Conservation (phyloP, 2,797 vertebrate genomes). For the Crenichthys baileyi region DNA sequence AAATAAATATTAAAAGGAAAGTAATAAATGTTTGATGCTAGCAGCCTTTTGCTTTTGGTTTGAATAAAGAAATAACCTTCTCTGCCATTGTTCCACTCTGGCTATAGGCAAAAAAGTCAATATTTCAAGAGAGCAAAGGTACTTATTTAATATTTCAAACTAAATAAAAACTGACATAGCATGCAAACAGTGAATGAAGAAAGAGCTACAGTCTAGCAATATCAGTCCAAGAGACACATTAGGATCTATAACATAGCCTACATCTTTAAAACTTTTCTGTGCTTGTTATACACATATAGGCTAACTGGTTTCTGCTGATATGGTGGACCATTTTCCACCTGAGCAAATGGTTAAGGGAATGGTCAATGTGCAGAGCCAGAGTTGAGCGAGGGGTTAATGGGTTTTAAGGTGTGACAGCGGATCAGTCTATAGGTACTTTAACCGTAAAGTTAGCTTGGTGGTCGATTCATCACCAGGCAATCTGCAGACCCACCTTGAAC, state of each 20-base stretch:
- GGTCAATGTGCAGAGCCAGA: conserved; percentile 60
- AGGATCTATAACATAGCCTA: neutral
- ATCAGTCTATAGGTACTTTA: conserved; percentile 51
- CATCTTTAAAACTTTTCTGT: conserved; percentile 6
- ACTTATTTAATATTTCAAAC: conserved; percentile 81
- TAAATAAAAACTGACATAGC: conserved; percentile 67
- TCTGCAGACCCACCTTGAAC: conserved; percentile 64
- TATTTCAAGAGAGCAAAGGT: conserved; percentile 72
- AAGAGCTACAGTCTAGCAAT: neutral
- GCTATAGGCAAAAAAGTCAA: conserved; percentile 70
- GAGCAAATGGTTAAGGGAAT: conserved; percentile 50
- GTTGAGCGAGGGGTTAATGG: conserved; percentile 69
- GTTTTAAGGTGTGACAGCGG: conserved; percentile 66
- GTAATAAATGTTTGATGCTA: conserved; percentile 78
- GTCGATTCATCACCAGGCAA: conserved; percentile 55
- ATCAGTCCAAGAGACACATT: neutral
- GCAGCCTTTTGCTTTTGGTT: conserved; percentile 78
- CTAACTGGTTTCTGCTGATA: conserved; percentile 43
- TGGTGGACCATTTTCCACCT: conserved; percentile 30
- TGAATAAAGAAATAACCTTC: conserved; percentile 62
- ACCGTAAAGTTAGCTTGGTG: conserved; percentile 50
- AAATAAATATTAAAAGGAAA: conserved; percentile 61
- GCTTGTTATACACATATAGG: conserved; percentile 10
- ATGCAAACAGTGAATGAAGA: conserved; percentile 9
- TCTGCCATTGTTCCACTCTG: conserved; percentile 55